Percentiles rank a stretch among this genome's conserved stretches.
phyloP scores from a whole-genome alignment of 2,888 invertebrate genomes.

The Exocentrus adspersus region DNA sequence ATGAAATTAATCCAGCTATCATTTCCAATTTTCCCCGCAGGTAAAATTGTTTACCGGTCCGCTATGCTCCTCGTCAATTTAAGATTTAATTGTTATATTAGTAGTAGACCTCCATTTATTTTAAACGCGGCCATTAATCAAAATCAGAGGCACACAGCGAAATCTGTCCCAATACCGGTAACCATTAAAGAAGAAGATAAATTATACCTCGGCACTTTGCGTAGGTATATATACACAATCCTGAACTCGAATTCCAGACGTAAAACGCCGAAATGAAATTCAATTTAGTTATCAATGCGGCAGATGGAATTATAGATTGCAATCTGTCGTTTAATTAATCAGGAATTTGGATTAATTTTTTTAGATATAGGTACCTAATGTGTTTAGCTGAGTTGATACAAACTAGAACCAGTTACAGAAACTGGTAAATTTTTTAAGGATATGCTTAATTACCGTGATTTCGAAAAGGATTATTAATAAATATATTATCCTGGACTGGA shows the following conservation, averaged over 20 bases:
- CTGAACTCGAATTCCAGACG: background rate
- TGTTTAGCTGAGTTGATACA: no score
- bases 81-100: background rate
- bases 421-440: no score
- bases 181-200: background rate
- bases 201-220: slow-evolving; percentile 3
- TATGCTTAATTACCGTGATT: no score
- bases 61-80: background rate
- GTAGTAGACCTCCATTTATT: background rate
- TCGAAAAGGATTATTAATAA: background rate
- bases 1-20: no score
- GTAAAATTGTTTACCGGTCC: no score
- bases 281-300: background rate
- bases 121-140: background rate
- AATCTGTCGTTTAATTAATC: background rate
- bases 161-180: background rate
- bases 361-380: no score
- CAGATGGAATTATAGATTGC: background rate
- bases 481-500: no score
- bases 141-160: background rate
- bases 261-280: background rate
- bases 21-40: no score
- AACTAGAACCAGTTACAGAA: no score
- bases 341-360: background rate
- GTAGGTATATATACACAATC: background rate